A percentile compares a stretch with the other conserved stretches of the same genome.
These are phyloP conservation scores for Drosophila fuyamai DNA, from an alignment of 1,140 invertebrate genomes.

Conservation along the genomic window DNA sequence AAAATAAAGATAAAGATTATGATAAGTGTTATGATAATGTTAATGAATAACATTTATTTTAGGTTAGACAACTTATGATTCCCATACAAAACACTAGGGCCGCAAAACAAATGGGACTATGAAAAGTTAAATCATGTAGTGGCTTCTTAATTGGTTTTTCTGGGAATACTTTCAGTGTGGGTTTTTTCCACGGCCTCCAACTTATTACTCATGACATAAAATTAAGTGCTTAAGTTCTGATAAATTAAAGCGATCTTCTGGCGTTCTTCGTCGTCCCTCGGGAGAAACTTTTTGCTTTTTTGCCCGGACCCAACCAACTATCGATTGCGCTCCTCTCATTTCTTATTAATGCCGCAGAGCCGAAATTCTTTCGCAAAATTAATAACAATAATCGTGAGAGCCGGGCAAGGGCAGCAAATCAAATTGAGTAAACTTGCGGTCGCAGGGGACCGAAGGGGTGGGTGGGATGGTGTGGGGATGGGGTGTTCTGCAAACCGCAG, in stretches of 20 bases:
- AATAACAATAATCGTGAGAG: slow-evolving; percentile 68
- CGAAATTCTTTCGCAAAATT: slow-evolving; percentile 70
- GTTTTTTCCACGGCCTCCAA: background rate
- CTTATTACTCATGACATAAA: background rate
- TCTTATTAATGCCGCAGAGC: slow-evolving; percentile 61
- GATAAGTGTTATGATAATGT: too few relatives aligned
- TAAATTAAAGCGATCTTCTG: background rate
- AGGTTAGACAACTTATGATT: too few relatives aligned
- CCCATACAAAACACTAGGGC: too few relatives aligned
- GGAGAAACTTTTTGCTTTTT: slow-evolving; percentile 5
- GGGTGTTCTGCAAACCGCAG: slow-evolving; percentile 38
- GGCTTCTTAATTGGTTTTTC: background rate
- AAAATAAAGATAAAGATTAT: too few relatives aligned
- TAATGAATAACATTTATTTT: too few relatives aligned
- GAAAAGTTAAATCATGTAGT: background rate
- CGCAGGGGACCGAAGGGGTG: slow-evolving; percentile 2
- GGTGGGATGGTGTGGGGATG: background rate
- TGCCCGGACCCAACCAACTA: background rate
- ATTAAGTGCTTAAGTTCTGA: background rate
- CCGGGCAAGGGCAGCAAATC: slow-evolving; percentile 42
- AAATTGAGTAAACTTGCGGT: slow-evolving; percentile 56
- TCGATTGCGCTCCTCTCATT: slow-evolving; percentile 54
- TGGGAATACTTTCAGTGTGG: background rate
- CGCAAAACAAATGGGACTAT: background rate
- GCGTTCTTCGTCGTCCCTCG: background rate